Evolutionary conservation across 2,113 vertebrate species (phyloP).

Genomic region (Tachycineta bicolor): DNA sequence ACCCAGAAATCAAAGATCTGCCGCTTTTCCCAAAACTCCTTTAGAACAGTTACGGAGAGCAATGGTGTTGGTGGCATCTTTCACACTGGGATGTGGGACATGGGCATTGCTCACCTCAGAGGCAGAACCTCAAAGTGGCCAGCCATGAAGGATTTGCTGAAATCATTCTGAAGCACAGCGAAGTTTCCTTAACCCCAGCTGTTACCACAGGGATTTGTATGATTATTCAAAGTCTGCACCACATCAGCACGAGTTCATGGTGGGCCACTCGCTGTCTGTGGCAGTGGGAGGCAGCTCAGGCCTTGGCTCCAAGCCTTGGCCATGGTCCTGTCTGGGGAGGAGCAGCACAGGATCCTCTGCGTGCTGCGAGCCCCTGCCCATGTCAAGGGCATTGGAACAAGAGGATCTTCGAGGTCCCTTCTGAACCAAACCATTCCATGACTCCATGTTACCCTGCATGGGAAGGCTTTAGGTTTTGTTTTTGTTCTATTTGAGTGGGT

Average conservation of each 20-base stretch:
- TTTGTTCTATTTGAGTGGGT: neutral
- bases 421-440: neutral
- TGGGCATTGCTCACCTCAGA: neutral
- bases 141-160: neutral
- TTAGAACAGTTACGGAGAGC: neutral
- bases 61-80: neutral
- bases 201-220: neutral
- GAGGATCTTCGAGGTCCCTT: neutral
- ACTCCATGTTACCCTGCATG: neutral
- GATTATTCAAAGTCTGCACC: fast-evolving
- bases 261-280: neutral
- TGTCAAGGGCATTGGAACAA: neutral
- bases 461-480: neutral
- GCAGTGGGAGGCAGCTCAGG: neutral
- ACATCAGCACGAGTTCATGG: neutral
- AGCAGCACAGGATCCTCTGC: neutral
- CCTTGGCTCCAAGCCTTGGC: neutral
- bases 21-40: neutral
- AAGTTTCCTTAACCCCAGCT: neutral
- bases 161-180: neutral
- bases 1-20: neutral
- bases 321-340: neutral
- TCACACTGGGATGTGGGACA: neutral
- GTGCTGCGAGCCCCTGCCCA: neutral
- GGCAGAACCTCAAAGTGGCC: neutral